Percentiles rank a stretch among this genome's conserved stretches.
Conservation (phyloP, 2,888 invertebrate genomes). For the Alloscopus bannaensis region DNA sequence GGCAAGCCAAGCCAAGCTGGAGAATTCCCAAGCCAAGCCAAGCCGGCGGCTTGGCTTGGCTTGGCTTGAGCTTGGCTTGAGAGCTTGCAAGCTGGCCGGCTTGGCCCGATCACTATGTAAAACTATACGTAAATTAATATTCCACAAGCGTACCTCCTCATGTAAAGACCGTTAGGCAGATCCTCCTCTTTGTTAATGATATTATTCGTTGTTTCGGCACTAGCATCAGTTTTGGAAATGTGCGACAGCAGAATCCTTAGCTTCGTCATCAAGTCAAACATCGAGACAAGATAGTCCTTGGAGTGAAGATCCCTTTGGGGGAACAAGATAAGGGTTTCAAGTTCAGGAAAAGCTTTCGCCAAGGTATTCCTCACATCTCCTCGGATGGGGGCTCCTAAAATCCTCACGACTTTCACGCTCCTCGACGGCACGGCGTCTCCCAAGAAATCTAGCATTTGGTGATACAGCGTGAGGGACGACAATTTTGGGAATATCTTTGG, state of each 20-base stretch:
- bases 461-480: conserved; percentile 45
- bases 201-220: conserved; percentile 22
- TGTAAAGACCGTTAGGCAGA: conserved; percentile 41
- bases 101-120: too few relatives aligned
- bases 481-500: conserved; percentile 51
- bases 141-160: conserved; percentile 26
- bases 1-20: too few relatives aligned
- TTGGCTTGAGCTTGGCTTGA: too few relatives aligned
- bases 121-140: too few relatives aligned
- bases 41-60: too few relatives aligned
- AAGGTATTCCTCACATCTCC: conserved; percentile 36
- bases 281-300: conserved; percentile 41
- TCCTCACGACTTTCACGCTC: conserved; percentile 46
- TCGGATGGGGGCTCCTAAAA: conserved; percentile 43
- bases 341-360: conserved; percentile 42
- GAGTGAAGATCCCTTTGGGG: conserved; percentile 47
- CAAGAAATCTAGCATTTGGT: conserved; percentile 51
- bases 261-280: conserved; percentile 46
- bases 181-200: conserved; percentile 43
- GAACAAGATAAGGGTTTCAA: conserved; percentile 46
- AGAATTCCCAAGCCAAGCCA: too few relatives aligned
- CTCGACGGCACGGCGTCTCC: conserved; percentile 39
- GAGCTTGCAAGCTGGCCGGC: too few relatives aligned
- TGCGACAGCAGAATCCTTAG: conserved; percentile 36
- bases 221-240: conserved; percentile 43